phyloP scores from a whole-genome alignment of 1,140 invertebrate species.

The Teleogryllus occipitalis region DNA sequence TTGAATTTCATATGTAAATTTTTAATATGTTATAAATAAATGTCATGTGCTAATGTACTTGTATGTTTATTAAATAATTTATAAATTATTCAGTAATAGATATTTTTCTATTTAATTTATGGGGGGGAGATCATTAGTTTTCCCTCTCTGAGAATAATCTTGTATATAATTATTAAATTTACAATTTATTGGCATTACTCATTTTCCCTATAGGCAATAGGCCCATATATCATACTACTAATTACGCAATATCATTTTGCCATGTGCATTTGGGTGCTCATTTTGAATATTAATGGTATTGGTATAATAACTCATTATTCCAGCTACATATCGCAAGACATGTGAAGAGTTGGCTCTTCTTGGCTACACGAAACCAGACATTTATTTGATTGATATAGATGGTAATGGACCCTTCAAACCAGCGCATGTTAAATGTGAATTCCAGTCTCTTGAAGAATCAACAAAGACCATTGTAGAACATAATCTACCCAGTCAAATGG shows the following conservation, averaged over 20 bases:
- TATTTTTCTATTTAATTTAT: too few species aligned
- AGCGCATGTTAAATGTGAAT: constrained; percentile 83
- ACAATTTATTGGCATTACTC: too few species aligned
- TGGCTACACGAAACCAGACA: constrained; percentile 74
- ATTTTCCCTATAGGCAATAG: too few species aligned
- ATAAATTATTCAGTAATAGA: too few species aligned
- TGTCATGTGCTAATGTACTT: too few species aligned
- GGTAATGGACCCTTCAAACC: constrained; percentile 85
- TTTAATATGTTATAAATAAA: too few species aligned
- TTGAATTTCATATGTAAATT: too few species aligned
- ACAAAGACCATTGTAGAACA: constrained; percentile 88
- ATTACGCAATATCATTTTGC: not conserved
- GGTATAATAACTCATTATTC: constrained; percentile 26
- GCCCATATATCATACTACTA: not conserved
- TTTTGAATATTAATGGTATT: not conserved
- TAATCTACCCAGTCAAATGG: constrained; percentile 80
- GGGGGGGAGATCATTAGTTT: too few species aligned
- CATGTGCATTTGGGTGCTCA: not conserved
- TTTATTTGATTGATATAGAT: constrained; percentile 84
- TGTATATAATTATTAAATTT: too few species aligned
- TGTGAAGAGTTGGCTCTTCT: constrained; percentile 85
- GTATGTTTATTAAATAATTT: too few species aligned
- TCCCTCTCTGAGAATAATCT: too few species aligned
- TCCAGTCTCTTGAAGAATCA: constrained; percentile 68
- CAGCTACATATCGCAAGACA: constrained; percentile 75